phyloP scores from a whole-genome alignment of 2,113 vertebrate genomes.

The Cochlearius cochlearius region DNA sequence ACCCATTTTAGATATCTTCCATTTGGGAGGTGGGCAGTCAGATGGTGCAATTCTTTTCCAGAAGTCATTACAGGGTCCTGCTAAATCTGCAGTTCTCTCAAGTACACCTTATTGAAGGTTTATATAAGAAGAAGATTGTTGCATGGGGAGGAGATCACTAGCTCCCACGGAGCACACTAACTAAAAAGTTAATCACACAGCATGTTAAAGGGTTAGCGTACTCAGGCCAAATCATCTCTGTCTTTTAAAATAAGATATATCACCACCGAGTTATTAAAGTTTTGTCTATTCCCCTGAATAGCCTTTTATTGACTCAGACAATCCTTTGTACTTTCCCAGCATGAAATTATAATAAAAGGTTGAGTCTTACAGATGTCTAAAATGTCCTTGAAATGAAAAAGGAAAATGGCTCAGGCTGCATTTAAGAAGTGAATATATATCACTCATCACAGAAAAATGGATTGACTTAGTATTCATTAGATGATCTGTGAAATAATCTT shows the following conservation, averaged over 20 bases:
- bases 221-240: neutral
- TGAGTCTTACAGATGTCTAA: constrained; percentile 45
- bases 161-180: neutral
- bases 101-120: neutral
- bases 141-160: neutral
- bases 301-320: constrained; percentile 53
- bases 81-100: neutral
- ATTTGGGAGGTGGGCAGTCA: neutral
- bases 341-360: constrained; percentile 64
- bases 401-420: neutral
- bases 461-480: constrained; percentile 58
- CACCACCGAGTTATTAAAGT: constrained; percentile 29
- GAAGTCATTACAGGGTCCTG: neutral
- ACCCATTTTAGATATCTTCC: neutral
- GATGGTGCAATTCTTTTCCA: neutral
- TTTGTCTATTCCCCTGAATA: constrained; percentile 48
- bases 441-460: constrained; percentile 54
- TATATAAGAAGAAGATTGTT: neutral
- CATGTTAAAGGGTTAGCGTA: neutral
- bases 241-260: constrained; percentile 51
- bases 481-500: constrained; percentile 61
- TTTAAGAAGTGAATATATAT: constrained; percentile 47
- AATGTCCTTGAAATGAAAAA: constrained; percentile 64
- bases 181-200: neutral
- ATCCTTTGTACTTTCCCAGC: constrained; percentile 43